These are phyloP conservation scores for Lepidurus apus DNA, from an alignment of 1,140 invertebrate genomes.

Conservation along the genomic window DNA sequence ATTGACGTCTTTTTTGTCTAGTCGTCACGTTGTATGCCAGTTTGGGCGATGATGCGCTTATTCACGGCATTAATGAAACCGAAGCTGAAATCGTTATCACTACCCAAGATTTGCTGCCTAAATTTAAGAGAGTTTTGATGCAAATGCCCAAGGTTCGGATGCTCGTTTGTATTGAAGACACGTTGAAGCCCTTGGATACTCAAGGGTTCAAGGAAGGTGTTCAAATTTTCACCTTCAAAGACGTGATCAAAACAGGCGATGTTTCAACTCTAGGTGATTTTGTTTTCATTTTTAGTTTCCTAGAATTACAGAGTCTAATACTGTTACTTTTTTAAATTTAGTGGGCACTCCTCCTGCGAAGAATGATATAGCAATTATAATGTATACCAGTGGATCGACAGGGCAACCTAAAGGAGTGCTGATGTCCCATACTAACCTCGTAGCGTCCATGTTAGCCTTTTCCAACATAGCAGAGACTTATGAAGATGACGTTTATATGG, in stretches of 20 bases:
- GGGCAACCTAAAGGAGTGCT: slow-evolving; percentile 56
- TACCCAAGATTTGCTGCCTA: slow-evolving; percentile 78
- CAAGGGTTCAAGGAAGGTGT: slow-evolving; percentile 54
- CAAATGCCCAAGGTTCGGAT: slow-evolving; percentile 58
- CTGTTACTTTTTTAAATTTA: slow-evolving; percentile 34
- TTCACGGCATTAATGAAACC: slow-evolving; percentile 93
- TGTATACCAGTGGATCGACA: slow-evolving; percentile 94
- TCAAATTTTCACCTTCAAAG: slow-evolving; percentile 58
- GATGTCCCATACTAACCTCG: slow-evolving; percentile 80
- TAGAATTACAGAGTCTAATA: not conserved
- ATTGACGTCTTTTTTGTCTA: slow-evolving; percentile 44
- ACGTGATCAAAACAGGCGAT: slow-evolving; percentile 50
- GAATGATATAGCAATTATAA: slow-evolving; percentile 82
- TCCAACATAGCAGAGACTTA: slow-evolving; percentile 52
- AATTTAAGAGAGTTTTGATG: slow-evolving; percentile 71
- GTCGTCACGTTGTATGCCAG: slow-evolving; percentile 97
- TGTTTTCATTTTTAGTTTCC: slow-evolving; percentile 40
- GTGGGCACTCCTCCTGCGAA: slow-evolving; percentile 55
- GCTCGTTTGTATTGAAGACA: slow-evolving; percentile 33
- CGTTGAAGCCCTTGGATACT: slow-evolving; percentile 37
- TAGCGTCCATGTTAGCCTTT: slow-evolving; percentile 81
- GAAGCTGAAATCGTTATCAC: slow-evolving; percentile 87
- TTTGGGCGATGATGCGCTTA: slow-evolving; percentile 89
- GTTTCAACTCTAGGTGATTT: slow-evolving; percentile 46
- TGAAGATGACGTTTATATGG: slow-evolving; percentile 77